phyloP scores from a whole-genome alignment of 2,797 vertebrate genomes.

The Eulemur coronatus region DNA sequence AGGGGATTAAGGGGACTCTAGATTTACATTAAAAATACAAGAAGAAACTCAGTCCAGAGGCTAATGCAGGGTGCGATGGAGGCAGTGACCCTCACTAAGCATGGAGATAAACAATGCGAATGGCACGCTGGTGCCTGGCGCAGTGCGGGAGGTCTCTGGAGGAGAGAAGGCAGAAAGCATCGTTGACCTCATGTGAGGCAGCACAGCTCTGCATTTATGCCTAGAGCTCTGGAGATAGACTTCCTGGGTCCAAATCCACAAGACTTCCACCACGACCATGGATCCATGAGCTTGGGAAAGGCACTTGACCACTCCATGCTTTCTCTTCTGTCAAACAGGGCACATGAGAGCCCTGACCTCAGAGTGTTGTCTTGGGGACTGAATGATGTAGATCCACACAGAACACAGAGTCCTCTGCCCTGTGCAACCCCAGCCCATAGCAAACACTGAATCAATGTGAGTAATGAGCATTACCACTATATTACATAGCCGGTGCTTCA shows the following conservation, averaged over 20 bases:
- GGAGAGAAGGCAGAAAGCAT: background rate
- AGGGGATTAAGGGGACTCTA: background rate
- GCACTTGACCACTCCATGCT: background rate
- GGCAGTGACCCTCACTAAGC: background rate
- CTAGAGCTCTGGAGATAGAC: background rate
- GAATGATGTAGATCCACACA: background rate
- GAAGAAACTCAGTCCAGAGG: background rate
- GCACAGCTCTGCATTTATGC: background rate
- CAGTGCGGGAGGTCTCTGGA: background rate
- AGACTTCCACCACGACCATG: no score
- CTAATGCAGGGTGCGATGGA: background rate
- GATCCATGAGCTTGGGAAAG: background rate
- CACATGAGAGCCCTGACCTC: background rate
- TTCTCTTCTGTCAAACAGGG: background rate
- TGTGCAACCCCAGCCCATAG: accelerated
- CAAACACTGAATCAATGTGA: background rate
- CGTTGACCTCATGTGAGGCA: background rate
- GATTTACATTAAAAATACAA: background rate
- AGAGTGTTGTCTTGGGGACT: background rate
- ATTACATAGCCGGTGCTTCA: no score
- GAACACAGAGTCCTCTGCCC: background rate
- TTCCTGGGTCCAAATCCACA: background rate
- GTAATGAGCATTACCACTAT: background rate
- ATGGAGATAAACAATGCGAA: background rate
- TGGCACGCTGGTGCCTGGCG: accelerated